These are phyloP conservation scores for Metopia argyrocephala DNA, from an alignment of 2,888 invertebrate genomes.

Conservation along the genomic window DNA sequence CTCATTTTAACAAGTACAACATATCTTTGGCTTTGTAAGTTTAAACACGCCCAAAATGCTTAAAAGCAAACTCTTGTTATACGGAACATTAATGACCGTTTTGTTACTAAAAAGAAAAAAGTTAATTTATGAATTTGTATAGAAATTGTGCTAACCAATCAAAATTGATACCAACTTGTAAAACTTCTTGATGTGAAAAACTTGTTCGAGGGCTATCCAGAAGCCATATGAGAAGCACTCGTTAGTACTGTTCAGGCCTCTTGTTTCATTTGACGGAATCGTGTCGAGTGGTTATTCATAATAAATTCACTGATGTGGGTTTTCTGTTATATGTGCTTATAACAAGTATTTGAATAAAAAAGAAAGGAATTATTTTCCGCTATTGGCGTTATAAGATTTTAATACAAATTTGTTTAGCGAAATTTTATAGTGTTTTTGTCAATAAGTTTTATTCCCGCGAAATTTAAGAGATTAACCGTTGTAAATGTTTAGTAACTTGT, in stretches of 20 bases:
- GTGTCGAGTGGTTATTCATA: slow-evolving; percentile 80
- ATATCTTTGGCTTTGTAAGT: too few species aligned
- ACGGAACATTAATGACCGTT: too few species aligned
- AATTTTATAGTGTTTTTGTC: slow-evolving; percentile 65
- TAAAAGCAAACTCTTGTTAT: too few species aligned
- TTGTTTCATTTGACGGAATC: slow-evolving; percentile 80
- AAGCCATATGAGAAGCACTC: slow-evolving; percentile 79
- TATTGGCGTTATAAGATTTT: slow-evolving; percentile 67
- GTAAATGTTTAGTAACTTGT: slow-evolving; percentile 30
- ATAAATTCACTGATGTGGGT: slow-evolving; percentile 78
- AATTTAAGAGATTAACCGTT: slow-evolving; percentile 38
- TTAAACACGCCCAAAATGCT: too few species aligned
- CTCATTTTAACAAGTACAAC: too few species aligned
- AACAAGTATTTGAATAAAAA: slow-evolving; percentile 58
- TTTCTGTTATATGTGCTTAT: slow-evolving; percentile 72
- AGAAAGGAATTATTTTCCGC: slow-evolving; percentile 57
- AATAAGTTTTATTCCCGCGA: slow-evolving; percentile 44
- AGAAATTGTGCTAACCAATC: slow-evolving; percentile 41
- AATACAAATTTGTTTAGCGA: slow-evolving; percentile 70
- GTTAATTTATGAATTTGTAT: slow-evolving; percentile 8
- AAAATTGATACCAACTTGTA: slow-evolving; percentile 68
- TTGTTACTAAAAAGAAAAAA: slow-evolving; percentile 16
- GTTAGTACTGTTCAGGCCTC: slow-evolving; percentile 80
- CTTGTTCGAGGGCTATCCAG: slow-evolving; percentile 79
- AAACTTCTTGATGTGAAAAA: slow-evolving; percentile 76